Base-by-base conservation (phyloP, 2,888 invertebrate genomes). In the Acronicta alni region DNA sequence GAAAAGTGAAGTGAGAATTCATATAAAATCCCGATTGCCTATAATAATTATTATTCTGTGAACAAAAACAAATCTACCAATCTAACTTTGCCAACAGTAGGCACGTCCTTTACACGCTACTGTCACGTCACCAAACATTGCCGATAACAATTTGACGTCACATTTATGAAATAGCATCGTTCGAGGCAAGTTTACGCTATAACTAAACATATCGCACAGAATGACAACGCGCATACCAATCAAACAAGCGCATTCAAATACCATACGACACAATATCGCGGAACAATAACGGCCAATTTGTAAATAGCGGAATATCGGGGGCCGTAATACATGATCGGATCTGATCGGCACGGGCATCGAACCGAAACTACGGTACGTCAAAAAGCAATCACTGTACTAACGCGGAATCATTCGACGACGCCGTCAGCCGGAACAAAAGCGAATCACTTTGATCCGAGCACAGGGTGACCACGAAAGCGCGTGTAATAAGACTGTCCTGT, bases 361-460 rank as follows among this genome's bases (percentile, higher is more conserved):
- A 72, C 77, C 75, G 61, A 77, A 74, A 72, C 76, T 77, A 62
- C 75, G 82, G 83, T 79, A 83, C 85, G 87, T 86, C 87, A 88
- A 81, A 89, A 89, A 88, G 89, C 90, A 91, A 90, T 92, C 90
- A 89, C 86, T 84, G 86, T 80, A 80, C 87, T 84, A 86, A 81
- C 89, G 86, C 83, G 85, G 82, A 88, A 89, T 89, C 86, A 90
- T 89, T 87, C 85, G 81, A 62, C 79, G 77, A 80, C 78, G 83
- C 89, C 81, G 81, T 87, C 86, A 86, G 77, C 85, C 85, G 90
- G 87, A 91, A 91, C 90, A 84, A 89, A 88, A 89, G 89, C 86
- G 89, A 89, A 91, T 88, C 91, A 86, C 89, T 91, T 88, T 89
- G 89, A 88, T 86, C 89, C 84, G 85, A 61, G 68, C 56, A 59